Evolutionary conservation across 2,888 invertebrate species (phyloP).

Genomic region (Hetaerina titia): DNA sequence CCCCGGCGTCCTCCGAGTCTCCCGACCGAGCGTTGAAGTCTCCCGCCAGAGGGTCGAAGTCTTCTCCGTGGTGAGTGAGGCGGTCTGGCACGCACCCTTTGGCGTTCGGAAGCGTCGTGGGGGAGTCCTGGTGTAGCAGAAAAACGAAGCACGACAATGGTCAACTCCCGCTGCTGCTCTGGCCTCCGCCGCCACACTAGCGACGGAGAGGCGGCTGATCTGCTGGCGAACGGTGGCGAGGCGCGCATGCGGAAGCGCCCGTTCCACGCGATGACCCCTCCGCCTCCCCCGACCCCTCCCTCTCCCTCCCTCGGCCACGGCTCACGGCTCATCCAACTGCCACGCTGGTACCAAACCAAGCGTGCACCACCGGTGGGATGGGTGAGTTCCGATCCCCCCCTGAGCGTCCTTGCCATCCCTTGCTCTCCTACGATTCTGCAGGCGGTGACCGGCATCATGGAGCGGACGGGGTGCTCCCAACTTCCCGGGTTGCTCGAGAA

Average conservation of each 20-base stretch:
- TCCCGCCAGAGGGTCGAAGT: background rate
- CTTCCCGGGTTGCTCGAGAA: too few species aligned
- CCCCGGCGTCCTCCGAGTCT: background rate
- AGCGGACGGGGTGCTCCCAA: too few species aligned
- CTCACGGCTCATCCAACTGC: background rate
- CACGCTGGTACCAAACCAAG: background rate
- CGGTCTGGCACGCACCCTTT: too few species aligned
- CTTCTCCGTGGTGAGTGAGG: too few species aligned
- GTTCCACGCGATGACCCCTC: background rate
- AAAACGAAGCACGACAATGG: too few species aligned
- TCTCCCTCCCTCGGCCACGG: background rate
- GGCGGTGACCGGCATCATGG: too few species aligned
- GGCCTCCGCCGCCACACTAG: background rate
- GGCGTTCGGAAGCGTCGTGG: background rate
- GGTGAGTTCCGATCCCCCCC: background rate
- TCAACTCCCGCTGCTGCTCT: background rate
- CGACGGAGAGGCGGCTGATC: background rate
- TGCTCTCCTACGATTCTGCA: background rate
- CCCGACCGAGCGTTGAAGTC: background rate
- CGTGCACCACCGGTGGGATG: background rate
- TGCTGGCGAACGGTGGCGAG: background rate
- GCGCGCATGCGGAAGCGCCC: slow-evolving; percentile 4
- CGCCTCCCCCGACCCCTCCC: background rate
- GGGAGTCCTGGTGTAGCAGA: too few species aligned
- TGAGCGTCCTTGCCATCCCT: background rate